Conservation (phyloP, 2,888 invertebrate species). For the Dolichomitus sp. region DNA sequence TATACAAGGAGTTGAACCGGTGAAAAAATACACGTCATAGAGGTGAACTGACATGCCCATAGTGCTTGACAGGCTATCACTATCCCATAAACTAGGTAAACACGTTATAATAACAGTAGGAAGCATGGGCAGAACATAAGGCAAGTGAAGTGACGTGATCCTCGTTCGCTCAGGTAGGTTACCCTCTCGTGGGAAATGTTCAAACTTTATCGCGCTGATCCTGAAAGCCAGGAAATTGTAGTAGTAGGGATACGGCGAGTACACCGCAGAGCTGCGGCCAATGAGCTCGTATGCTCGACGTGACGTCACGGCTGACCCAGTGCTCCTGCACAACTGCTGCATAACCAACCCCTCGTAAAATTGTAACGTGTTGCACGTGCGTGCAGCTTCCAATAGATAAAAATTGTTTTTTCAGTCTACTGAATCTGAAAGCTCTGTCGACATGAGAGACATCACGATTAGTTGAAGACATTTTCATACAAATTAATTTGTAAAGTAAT, state of each 20-base stretch:
- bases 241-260: not conserved
- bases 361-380: constrained; percentile 42
- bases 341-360: constrained; percentile 12
- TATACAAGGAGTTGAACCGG: not conserved
- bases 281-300: constrained; percentile 44
- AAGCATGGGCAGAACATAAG: not conserved
- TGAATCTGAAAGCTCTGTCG: not conserved
- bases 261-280: constrained; percentile 43
- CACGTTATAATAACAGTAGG: constrained; percentile 7
- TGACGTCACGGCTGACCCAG: constrained; percentile 64
- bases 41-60: constrained; percentile 13
- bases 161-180: constrained; percentile 14
- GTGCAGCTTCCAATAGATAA: not conserved
- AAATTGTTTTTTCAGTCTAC: not conserved
- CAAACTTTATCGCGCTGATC: constrained; percentile 18
- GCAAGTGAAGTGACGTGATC: not conserved
- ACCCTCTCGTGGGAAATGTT: constrained; percentile 24
- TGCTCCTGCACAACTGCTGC: constrained; percentile 52
- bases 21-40: not conserved
- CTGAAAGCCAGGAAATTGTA: constrained; percentile 11
- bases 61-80: not conserved
- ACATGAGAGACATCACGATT: not conserved
- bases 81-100: not conserved
- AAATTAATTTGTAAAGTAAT: constrained; percentile 2
- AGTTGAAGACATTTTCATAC: not conserved